phyloP scores from a whole-genome alignment of 2,113 vertebrate species.

The Takifugu flavidus region DNA sequence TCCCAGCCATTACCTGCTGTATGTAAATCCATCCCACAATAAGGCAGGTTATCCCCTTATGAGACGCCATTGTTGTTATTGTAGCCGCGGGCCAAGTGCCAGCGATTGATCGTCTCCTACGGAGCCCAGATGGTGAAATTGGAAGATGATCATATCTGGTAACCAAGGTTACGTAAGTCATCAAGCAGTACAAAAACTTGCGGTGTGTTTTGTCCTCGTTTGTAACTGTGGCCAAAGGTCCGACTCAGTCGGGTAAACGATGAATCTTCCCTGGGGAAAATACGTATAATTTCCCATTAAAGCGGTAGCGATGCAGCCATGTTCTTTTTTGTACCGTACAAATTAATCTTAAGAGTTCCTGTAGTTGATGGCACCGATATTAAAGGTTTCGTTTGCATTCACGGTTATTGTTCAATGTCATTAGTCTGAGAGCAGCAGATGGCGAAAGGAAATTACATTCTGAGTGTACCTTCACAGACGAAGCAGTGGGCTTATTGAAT shows the following conservation, averaged over 20 bases:
- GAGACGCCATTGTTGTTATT: constrained; percentile 49
- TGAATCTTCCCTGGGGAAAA: constrained; percentile 13
- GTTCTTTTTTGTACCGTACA: neutral
- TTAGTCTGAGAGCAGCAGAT: neutral
- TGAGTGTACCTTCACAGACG: neutral
- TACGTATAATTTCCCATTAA: neutral
- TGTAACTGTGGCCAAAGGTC: constrained; percentile 16
- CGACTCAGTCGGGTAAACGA: constrained; percentile 29
- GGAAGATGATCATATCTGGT: constrained; percentile 43
- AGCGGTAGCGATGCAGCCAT: neutral
- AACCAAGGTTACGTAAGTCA: constrained; percentile 24
- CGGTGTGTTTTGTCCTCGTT: constrained; percentile 34
- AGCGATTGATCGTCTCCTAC: constrained; percentile 46
- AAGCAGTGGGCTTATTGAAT: constrained; percentile 7
- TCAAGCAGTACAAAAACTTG: constrained; percentile 20
- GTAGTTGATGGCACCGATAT: neutral
- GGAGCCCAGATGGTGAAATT: constrained; percentile 46
- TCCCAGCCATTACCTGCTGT: constrained; percentile 57
- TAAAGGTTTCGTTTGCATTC: neutral
- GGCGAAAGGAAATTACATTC: neutral
- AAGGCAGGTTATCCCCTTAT: constrained; percentile 56
- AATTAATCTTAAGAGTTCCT: neutral
- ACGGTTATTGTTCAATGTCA: neutral
- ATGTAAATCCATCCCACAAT: constrained; percentile 70
- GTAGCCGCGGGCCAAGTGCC: constrained; percentile 52